Evolutionary conservation across 2,888 invertebrate species (phyloP), one percentile per base, ranked within the genome.

Genomic region (Trissolcus japonicus): DNA sequence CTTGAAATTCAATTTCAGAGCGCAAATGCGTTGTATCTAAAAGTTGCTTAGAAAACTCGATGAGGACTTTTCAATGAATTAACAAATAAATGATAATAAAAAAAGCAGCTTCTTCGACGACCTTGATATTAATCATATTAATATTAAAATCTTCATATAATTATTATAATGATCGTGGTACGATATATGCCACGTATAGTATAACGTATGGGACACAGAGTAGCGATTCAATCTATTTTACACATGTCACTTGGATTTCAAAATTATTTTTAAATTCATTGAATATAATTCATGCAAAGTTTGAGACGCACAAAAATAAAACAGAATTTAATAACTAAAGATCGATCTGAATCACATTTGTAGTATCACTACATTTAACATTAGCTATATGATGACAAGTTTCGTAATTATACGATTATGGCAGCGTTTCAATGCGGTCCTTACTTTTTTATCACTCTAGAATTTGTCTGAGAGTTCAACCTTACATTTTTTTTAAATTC

Each of bases 351-450:
- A 77, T 72, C 67, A 77, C 72, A 75, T 67, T 67, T 56, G 62
- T 62, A 77, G 63, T 67, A 71, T 71, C 66, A 68, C 62, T 77
- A 67, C 72, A 51, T 68, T 59, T 67, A 67, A 77, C 56, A 67
- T 56, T 67, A 68, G 48, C 62, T 72, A 77, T 59, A 66, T n/a
- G 53, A 72, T 77, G 76, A 77, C 76, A 77, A 77, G 76, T 67
- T 77, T 77, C 67, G 76, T 77, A 67, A 35, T 35, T 54, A 72
- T 59, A 54, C 55, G 66, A 59, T 62, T 77, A 77, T 77, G 76
- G 76, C 76, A 77, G 72, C 76, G 55, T 62, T 72, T 56, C 66
- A 71, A 61, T 61, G 62, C 62, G 53, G 69, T 40, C 56, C 7
- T 61, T 62, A 65, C 9, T 56, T 67, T 66, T 50, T 35, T 35